Evolutionary conservation across 2,888 invertebrate genomes (phyloP), one percentile per base, ranked within the genome.

Genomic region (Zhengitettix transpicula): DNA sequence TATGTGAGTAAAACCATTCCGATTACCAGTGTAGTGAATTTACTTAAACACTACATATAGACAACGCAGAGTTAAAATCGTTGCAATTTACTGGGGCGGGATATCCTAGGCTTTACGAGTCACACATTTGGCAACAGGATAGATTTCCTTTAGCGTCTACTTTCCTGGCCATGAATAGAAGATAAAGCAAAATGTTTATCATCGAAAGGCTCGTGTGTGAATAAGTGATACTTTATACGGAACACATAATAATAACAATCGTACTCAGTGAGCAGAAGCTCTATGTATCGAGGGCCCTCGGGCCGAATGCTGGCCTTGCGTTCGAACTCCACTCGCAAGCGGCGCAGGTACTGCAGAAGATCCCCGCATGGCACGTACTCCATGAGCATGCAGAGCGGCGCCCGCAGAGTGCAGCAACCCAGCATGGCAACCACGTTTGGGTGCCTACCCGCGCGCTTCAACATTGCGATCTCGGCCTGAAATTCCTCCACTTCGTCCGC

Each of bases 311-410:
- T 58, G 1, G 58, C 58, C 9, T 55, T 42, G 3, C 60, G 59
- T 57, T 64, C 62, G 55, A 60, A 64, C 42, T 64, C 61, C n/a
- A 59, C 58, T 14, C 64, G 44, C 7, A 62, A 54, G 9, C 52
- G 57, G 17, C 61, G 68, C 28, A 87, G 73, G 63, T 86, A 78
- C 0, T 77, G 75, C 56, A 85, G 80, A 59, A 92, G 74, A 68
- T 88, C 87, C 0, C 90, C 90, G 63, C 85, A 81, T 0, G 87
- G 83, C 12, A 88, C 84, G 68, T 84, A 88, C 69, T 91, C 90
- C 72, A 91, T 79, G 10, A 91, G 74, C 64, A 89, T 84, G 62
- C 86, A 80, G 56, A 83, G 78, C 0, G 90, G 89, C 40, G 81
- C 74, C 0, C 78, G 74, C 16, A 78, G 71, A 0, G 86, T 87